Conservation (phyloP, 1,140 invertebrate genomes). For the Telenomus remus region DNA sequence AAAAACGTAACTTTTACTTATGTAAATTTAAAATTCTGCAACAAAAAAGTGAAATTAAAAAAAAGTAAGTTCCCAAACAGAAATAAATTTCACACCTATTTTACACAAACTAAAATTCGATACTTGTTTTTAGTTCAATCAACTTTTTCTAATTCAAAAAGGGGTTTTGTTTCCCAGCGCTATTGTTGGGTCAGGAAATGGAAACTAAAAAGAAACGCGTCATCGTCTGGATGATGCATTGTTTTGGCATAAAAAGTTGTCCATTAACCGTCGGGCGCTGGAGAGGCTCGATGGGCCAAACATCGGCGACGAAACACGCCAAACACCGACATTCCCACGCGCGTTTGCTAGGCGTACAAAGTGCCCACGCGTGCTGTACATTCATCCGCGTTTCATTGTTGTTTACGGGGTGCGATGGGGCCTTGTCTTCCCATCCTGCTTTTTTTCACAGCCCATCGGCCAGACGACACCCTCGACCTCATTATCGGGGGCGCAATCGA, state of each 20-base stretch:
- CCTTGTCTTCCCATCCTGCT: conserved; percentile 39
- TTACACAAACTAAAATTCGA: too few species aligned
- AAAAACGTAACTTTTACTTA: too few species aligned
- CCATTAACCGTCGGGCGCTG: conserved; percentile 28
- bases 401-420: conserved; percentile 40
- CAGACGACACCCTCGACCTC: conserved; percentile 60
- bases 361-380: conserved; percentile 42
- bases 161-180: too few species aligned
- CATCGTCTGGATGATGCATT: conserved; percentile 13
- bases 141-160: too few species aligned
- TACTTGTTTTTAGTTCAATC: too few species aligned
- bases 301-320: conserved; percentile 28
- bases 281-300: conserved; percentile 11
- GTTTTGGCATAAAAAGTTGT: conserved; percentile 15
- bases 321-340: conserved; percentile 56
- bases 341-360: conserved; percentile 23
- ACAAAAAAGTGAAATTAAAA: too few species aligned
- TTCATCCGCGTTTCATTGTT: conserved; percentile 54
- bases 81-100: too few species aligned
- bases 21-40: too few species aligned
- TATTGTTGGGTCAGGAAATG: neutral
- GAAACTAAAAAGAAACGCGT: conserved; percentile 8
- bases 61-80: too few species aligned
- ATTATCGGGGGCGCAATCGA: conserved; percentile 64
- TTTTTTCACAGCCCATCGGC: conserved; percentile 45